These are phyloP conservation scores for Sitobion miscanthi DNA, from an alignment of 1,140 invertebrate genomes.

Conservation along the genomic window DNA sequence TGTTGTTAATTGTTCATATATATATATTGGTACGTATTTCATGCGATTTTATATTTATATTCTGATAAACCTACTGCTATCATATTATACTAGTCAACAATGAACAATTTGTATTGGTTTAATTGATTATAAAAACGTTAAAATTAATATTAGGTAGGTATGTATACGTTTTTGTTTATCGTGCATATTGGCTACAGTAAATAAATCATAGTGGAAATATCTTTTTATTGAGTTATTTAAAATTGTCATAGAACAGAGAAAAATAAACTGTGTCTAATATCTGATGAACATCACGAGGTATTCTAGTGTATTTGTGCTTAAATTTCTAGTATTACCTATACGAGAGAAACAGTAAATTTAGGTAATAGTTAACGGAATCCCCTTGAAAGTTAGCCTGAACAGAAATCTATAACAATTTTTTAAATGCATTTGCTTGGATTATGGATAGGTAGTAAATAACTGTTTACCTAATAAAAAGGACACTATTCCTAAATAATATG, in stretches of 20 bases:
- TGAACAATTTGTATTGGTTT: not conserved
- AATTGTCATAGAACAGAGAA: not conserved
- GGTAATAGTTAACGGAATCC: not conserved
- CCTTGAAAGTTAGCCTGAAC: not conserved
- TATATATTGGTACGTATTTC: not conserved
- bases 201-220: not conserved
- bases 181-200: not conserved
- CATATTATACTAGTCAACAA: not conserved
- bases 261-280: not conserved
- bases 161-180: not conserved
- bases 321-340: not conserved
- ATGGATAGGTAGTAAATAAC: no score
- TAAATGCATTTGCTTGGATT: no score
- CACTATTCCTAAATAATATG: no score
- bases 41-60: not conserved
- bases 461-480: no score
- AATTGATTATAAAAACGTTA: not conserved
- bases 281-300: not conserved
- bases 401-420: no score
- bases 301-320: not conserved
- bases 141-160: not conserved
- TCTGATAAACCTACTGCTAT: not conserved
- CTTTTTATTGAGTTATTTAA: not conserved
- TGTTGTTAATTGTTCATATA: not conserved
- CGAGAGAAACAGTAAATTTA: not conserved